Percentiles rank a stretch among this genome's conserved stretches.
phyloP scores from a whole-genome alignment of 2,888 invertebrate species.

The Lydus trimaculatus region DNA sequence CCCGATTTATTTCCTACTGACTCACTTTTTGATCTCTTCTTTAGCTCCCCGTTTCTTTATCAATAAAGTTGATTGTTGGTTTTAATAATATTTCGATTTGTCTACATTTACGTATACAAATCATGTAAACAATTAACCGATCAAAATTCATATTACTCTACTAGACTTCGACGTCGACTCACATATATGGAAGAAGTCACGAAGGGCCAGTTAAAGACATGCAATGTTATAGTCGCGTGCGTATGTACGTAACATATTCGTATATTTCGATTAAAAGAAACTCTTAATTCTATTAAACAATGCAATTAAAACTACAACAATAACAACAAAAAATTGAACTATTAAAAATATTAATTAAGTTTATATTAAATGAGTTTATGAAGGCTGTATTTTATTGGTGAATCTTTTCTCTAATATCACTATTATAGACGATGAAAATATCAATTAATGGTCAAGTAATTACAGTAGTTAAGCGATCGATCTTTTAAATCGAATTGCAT shows the following conservation, averaged over 20 bases:
- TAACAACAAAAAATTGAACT: background rate
- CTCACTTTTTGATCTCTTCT: background rate
- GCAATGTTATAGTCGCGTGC: conserved; percentile 51
- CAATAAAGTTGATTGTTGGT: no score
- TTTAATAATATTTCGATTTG: background rate
- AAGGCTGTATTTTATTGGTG: background rate
- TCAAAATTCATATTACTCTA: conserved; percentile 52
- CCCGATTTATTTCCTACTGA: background rate
- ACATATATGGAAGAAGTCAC: conserved; percentile 49
- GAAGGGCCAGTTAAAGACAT: conserved; percentile 42
- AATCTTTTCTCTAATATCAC: background rate
- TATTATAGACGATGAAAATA: background rate
- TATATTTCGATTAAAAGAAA: background rate
- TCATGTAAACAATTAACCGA: conserved; percentile 56
- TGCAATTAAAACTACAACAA: background rate
- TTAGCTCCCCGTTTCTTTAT: no score
- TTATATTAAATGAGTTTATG: background rate
- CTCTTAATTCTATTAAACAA: conserved; percentile 5
- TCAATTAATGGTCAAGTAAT: background rate
- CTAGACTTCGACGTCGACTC: conserved; percentile 45
- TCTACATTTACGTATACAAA: conserved; percentile 35
- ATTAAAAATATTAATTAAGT: background rate
- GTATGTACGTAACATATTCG: conserved; percentile 56
- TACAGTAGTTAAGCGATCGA: background rate
- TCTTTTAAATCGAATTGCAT: background rate